Conservation (phyloP, 2,113 vertebrate genomes). For the Tupaia tana region DNA sequence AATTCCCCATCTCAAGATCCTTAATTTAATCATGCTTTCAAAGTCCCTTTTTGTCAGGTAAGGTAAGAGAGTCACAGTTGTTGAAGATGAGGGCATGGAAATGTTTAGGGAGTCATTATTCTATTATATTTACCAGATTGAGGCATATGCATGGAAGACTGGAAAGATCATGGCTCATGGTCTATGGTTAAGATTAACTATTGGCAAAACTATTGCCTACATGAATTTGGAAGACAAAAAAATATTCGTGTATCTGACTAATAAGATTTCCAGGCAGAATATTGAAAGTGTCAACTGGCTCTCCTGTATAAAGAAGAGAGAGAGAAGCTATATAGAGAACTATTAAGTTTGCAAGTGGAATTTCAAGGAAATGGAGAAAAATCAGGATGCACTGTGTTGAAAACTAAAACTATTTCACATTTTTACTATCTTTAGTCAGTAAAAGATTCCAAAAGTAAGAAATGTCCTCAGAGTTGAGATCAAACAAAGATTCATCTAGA, state of each 20-base stretch:
- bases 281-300: background rate
- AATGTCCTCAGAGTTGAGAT: constrained; percentile 61
- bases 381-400: background rate
- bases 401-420: constrained; percentile 64
- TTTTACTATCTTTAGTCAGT: constrained; percentile 58
- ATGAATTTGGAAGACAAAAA: background rate
- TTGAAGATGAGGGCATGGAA: background rate
- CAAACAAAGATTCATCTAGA: constrained; percentile 65
- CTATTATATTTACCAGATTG: background rate
- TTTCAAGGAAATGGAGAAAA: constrained; percentile 50
- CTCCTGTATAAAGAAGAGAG: background rate
- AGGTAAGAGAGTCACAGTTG: background rate
- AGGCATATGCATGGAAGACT: background rate
- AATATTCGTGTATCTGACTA: background rate
- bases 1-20: background rate
- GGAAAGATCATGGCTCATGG: background rate
- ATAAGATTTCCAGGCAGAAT: background rate
- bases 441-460: constrained; percentile 68
- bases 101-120: background rate
- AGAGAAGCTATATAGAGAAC: constrained; percentile 7
- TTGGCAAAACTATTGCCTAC: background rate
- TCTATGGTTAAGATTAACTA: background rate
- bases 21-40: background rate
- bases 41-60: background rate
- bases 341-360: constrained; percentile 7